Evolutionary conservation across 2,888 invertebrate genomes (phyloP).

Genomic region (Coremacera marginata): DNA sequence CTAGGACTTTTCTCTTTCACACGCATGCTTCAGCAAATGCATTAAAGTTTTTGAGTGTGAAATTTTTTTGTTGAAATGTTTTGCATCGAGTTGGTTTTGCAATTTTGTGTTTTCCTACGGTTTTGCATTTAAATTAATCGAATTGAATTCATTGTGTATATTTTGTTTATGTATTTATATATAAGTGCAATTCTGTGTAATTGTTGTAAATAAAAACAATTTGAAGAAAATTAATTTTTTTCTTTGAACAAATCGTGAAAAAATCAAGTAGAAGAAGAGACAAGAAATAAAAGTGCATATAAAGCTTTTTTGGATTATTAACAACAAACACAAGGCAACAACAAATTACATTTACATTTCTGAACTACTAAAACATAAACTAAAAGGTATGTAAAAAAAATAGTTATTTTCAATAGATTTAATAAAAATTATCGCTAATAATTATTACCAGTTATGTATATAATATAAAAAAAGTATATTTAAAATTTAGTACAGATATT

Average conservation of each 20-base stretch:
- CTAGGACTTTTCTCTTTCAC: background rate
- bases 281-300: background rate
- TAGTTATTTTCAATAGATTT: too few species aligned
- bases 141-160: background rate
- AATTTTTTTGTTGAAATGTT: background rate
- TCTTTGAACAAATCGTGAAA: background rate
- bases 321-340: too few species aligned
- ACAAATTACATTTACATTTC: too few species aligned
- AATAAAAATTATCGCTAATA: too few species aligned
- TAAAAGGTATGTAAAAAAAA: too few species aligned
- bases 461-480: too few species aligned
- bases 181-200: background rate
- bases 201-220: background rate
- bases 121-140: conserved; percentile 4
- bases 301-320: too few species aligned
- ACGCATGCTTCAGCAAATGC: background rate
- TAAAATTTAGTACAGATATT: too few species aligned
- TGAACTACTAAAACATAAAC: too few species aligned
- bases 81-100: background rate
- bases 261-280: background rate
- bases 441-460: too few species aligned
- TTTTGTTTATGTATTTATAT: background rate
- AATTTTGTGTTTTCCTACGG: background rate
- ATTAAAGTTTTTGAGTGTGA: background rate
- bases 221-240: background rate